These are phyloP conservation scores for Montipora capitata DNA, from an alignment of 92 coral and sea anemone genomes.

Conservation along the genomic window DNA sequence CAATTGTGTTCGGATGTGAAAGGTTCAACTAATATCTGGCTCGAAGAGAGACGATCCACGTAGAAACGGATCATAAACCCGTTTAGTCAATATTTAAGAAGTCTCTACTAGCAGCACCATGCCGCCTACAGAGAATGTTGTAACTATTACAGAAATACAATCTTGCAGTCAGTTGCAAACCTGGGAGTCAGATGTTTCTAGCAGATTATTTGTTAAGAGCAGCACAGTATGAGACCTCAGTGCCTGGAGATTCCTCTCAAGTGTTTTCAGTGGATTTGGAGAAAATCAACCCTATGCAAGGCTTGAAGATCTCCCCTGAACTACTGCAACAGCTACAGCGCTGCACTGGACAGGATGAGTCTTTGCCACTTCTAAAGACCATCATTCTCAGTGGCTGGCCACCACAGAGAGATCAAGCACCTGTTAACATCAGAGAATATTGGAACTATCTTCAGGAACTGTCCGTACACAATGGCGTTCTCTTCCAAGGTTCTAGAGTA, in stretches of 20 bases:
- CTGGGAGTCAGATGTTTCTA: conserved; percentile 19
- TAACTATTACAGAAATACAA: conserved; percentile 6
- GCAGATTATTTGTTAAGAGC: conserved; percentile 27
- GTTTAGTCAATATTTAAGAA: conserved; percentile 37
- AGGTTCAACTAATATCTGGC: conserved; percentile 10
- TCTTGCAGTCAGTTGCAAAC: conserved; percentile 38
- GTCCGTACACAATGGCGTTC: conserved; percentile 35
- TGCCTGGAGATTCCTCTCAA: conserved; percentile 15
- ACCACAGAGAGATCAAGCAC: neutral
- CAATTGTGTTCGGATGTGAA: conserved; percentile 12
- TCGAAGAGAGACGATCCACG: conserved; percentile 9
- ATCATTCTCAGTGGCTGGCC: neutral
- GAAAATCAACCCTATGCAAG: neutral
- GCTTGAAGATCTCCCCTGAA: neutral
- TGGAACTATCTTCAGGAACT: conserved; percentile 3
- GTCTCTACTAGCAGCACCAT: conserved; percentile 17
- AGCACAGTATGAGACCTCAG: too few species aligned
- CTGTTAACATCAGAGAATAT: conserved; percentile 13
- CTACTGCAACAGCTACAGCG: neutral
- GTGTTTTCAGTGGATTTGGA: conserved; percentile 51
- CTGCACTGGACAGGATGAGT: neutral
- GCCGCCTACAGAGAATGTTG: conserved; percentile 19
- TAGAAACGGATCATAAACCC: conserved; percentile 50
- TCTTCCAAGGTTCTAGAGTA: conserved; percentile 30
- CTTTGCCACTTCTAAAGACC: conserved; percentile 17